Evolutionary conservation across 2,888 invertebrate genomes (phyloP).

Genomic region (Tetragonula carbonaria): DNA sequence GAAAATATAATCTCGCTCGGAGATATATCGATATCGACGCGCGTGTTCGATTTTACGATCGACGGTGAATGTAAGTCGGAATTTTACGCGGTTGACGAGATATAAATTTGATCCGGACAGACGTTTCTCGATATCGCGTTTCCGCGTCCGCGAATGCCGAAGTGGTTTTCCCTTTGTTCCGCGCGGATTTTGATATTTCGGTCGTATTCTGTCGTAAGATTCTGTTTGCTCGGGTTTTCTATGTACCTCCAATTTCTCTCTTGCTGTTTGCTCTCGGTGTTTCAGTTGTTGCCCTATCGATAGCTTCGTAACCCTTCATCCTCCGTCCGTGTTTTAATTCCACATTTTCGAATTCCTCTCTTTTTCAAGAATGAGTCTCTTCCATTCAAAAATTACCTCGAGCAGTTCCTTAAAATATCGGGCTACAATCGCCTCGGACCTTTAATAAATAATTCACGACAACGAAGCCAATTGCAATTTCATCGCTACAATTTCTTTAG

Average conservation of each 20-base stretch:
- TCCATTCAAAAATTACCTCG: neutral
- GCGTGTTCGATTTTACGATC: neutral
- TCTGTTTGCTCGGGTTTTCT: neutral
- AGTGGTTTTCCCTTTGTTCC: neutral
- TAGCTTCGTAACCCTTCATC: neutral
- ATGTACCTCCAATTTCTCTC: neutral
- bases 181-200: slow-evolving; percentile 12
- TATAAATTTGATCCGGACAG: slow-evolving; percentile 7
- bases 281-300: neutral
- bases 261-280: neutral
- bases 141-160: neutral
- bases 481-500: too few relatives aligned
- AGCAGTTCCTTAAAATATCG: too few relatives aligned
- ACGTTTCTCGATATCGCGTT: slow-evolving; percentile 19
- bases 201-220: neutral
- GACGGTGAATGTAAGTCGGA: neutral
- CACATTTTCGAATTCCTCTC: neutral
- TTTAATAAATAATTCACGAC: too few relatives aligned
- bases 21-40: neutral
- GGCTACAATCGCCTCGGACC: too few relatives aligned
- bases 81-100: slow-evolving; percentile 8
- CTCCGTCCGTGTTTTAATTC: neutral
- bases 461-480: too few relatives aligned
- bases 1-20: neutral
- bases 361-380: neutral